Conservation (phyloP, 2,113 vertebrate species). For the Litocranius walleri region DNA sequence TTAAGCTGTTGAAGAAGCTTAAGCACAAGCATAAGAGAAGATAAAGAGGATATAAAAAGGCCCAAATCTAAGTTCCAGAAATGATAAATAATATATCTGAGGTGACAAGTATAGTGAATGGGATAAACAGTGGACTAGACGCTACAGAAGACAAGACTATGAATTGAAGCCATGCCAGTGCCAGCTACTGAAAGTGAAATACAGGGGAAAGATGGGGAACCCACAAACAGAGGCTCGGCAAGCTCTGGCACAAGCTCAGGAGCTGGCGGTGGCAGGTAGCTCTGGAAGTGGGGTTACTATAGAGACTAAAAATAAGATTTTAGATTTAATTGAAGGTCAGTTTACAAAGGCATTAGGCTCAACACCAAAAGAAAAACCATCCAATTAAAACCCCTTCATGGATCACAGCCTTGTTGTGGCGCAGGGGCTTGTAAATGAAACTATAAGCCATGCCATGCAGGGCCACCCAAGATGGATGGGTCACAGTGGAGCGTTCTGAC, state of each 20-base stretch:
- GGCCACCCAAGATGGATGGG: neutral
- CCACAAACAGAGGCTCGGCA: neutral
- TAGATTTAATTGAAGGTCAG: neutral
- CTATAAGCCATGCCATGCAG: neutral
- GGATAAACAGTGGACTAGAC: neutral
- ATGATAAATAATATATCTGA: neutral
- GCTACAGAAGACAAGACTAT: neutral
- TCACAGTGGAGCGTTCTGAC: neutral
- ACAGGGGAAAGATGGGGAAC: neutral
- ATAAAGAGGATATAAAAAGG: neutral
- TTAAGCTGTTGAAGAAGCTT: neutral
- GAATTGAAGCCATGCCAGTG: neutral
- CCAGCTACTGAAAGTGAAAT: neutral
- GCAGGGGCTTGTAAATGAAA: neutral
- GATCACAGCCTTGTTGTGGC: neutral
- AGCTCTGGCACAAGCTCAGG: neutral
- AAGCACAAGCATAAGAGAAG: neutral
- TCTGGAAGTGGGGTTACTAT: neutral
- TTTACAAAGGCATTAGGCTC: neutral
- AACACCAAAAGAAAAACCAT: neutral
- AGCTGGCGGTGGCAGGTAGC: neutral
- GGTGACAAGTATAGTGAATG: neutral
- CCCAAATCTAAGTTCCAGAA: neutral
- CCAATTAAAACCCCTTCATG: neutral
- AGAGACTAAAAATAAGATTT: neutral